Evolutionary conservation across 1,140 invertebrate species (phyloP).

Genomic region (Danaus melanippus): DNA sequence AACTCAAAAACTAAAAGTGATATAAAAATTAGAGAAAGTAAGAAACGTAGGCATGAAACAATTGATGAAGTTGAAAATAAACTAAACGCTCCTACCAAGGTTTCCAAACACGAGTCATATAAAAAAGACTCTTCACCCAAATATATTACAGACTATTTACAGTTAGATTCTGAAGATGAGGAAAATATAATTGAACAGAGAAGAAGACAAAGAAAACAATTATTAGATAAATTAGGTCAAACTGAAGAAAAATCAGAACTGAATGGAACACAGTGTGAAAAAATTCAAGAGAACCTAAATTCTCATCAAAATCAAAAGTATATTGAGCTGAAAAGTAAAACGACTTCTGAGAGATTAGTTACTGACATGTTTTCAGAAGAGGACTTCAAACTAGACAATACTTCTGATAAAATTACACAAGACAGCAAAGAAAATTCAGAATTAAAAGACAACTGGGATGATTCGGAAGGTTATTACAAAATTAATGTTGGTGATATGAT

Average conservation of each 20-base stretch:
- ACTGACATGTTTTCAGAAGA: slow-evolving; percentile 66
- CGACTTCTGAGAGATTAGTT: slow-evolving; percentile 24
- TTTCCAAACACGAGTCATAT: neutral
- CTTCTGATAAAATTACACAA: slow-evolving; percentile 80
- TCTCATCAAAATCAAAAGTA: slow-evolving; percentile 12
- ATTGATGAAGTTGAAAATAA: no score
- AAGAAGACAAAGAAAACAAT: slow-evolving; percentile 89
- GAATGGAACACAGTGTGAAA: slow-evolving; percentile 14
- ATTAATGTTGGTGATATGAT: slow-evolving; percentile 95
- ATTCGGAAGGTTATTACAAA: slow-evolving; percentile 97
- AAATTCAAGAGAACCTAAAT: slow-evolving; percentile 7
- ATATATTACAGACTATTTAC: slow-evolving; percentile 27
- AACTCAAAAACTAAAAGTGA: slow-evolving; percentile 25
- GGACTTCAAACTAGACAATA: slow-evolving; percentile 66
- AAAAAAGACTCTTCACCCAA: slow-evolving; percentile 36
- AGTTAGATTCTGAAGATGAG: slow-evolving; percentile 83
- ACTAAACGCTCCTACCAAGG: no score
- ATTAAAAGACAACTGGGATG: slow-evolving; percentile 98
- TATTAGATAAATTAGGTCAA: slow-evolving; percentile 79
- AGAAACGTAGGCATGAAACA: slow-evolving; percentile 18
- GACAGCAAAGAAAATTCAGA: slow-evolving; percentile 85
- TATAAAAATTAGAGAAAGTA: slow-evolving; percentile 15
- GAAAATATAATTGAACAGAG: slow-evolving; percentile 92
- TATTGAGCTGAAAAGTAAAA: slow-evolving; percentile 9
- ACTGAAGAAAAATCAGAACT: slow-evolving; percentile 22